Percentiles rank a stretch among this genome's conserved stretches.
Conservation (phyloP, 1,140 invertebrate species). For the Tribolium castaneum region DNA sequence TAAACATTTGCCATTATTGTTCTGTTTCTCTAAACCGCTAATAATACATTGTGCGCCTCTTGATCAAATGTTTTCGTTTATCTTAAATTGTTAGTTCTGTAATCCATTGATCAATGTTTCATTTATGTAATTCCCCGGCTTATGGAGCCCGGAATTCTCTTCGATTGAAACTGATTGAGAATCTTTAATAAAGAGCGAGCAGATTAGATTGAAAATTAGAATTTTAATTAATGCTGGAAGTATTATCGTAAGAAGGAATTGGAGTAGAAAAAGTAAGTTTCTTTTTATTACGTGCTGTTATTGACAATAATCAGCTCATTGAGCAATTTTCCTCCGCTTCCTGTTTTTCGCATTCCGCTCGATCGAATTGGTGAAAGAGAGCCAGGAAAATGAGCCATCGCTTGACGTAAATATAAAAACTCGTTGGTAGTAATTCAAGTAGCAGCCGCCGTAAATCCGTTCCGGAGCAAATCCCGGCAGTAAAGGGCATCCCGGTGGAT, state of each 20-base stretch:
- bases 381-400: background rate
- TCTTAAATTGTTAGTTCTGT: too few species aligned
- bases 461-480: conserved; percentile 25
- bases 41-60: background rate
- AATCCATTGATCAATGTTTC: too few species aligned
- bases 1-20: background rate
- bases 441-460: conserved; percentile 19
- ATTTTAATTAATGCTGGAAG: background rate
- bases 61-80: background rate
- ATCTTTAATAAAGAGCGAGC: background rate
- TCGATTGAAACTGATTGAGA: background rate
- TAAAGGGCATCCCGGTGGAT: conserved; percentile 26
- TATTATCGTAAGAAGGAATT: background rate
- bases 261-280: background rate
- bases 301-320: background rate
- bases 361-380: background rate
- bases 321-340: background rate
- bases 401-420: conserved; percentile 21
- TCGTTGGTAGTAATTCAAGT: conserved; percentile 17
- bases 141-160: background rate
- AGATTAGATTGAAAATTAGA: background rate
- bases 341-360: background rate
- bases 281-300: background rate
- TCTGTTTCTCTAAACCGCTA: background rate
- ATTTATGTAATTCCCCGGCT: background rate